Percentiles rank a stretch among this genome's conserved stretches.
Evolutionary conservation across 2,888 invertebrate species (phyloP).

Genomic region (Acleris literana): DNA sequence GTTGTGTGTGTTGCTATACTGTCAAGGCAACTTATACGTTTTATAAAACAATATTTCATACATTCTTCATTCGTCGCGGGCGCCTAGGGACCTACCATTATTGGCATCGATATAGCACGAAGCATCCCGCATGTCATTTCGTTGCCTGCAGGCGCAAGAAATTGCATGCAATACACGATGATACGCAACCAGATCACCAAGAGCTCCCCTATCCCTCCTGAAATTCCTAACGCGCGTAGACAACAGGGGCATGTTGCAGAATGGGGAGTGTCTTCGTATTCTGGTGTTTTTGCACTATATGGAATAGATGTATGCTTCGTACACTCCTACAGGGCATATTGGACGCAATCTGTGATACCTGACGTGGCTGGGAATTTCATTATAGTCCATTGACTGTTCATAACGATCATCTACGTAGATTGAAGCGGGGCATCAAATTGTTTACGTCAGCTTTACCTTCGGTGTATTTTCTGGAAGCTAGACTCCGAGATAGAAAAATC

Average conservation of each 20-base stretch:
- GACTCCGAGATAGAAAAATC: conserved; percentile 13
- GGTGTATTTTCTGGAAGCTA: conserved; percentile 6
- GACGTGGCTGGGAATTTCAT: conserved; percentile 75
- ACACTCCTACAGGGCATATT: conserved; percentile 72
- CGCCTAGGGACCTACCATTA: conserved; percentile 59
- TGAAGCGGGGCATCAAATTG: conserved; percentile 50
- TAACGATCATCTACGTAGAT: conserved; percentile 56
- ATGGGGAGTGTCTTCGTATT: conserved; percentile 47
- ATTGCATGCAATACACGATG: conserved; percentile 74
- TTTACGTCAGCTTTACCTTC: conserved; percentile 20
- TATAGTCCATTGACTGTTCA: conserved; percentile 70
- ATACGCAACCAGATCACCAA: conserved; percentile 50
- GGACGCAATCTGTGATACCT: conserved; percentile 78
- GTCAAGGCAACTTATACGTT: background rate
- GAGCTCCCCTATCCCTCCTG: conserved; percentile 45
- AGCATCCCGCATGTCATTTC: conserved; percentile 72
- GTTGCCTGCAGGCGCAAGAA: conserved; percentile 74
- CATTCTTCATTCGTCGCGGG: conserved; percentile 45
- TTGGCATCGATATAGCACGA: conserved; percentile 68
- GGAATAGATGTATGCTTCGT: conserved; percentile 55
- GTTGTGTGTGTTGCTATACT: too few species aligned
- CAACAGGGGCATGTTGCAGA: conserved; percentile 35
- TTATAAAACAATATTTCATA: conserved; percentile 14
- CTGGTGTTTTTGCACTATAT: conserved; percentile 49
- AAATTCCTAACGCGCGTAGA: conserved; percentile 27